These are phyloP conservation scores for Epizoanthus illoricatus DNA, from an alignment of 92 coral and sea anemone genomes.

Conservation along the genomic window DNA sequence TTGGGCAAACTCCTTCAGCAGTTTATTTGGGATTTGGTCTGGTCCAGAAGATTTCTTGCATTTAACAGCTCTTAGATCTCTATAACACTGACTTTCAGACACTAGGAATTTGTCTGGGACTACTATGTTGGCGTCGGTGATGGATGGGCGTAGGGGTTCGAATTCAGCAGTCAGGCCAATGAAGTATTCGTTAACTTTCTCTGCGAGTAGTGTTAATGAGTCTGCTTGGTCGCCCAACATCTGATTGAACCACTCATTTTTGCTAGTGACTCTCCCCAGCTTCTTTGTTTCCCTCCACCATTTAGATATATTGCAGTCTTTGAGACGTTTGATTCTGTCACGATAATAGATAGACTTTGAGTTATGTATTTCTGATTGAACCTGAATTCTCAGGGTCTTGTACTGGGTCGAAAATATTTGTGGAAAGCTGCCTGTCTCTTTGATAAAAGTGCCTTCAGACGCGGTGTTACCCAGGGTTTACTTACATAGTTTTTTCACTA, in stretches of 20 bases:
- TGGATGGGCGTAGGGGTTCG: too few relatives aligned
- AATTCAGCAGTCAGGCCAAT: too few relatives aligned
- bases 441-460: constrained; percentile 8
- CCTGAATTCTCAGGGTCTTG: background rate
- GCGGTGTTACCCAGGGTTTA: constrained; percentile 12
- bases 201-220: too few relatives aligned
- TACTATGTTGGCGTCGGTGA: too few relatives aligned
- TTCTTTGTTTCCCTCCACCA: constrained; percentile 17
- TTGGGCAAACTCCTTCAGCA: too few relatives aligned
- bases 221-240: constrained; percentile 14
- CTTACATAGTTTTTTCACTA: too few relatives aligned
- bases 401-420: constrained; percentile 5
- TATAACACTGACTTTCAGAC: too few relatives aligned
- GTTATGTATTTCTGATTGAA: constrained; percentile 10
- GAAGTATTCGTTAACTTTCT: too few relatives aligned
- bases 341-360: constrained; percentile 19
- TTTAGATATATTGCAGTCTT: constrained; percentile 7
- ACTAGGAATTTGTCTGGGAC: too few relatives aligned
- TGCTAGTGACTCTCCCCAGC: constrained; percentile 13
- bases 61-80: too few relatives aligned
- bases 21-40: too few relatives aligned
- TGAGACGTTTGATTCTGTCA: constrained; percentile 14
- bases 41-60: too few relatives aligned
- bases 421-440: constrained; percentile 14
- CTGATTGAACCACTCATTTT: constrained; percentile 29